Percentiles rank a stretch among this genome's conserved stretches.
These are phyloP conservation scores for Suillia variegata DNA, from an alignment of 2,888 invertebrate genomes.

Conservation along the genomic window DNA sequence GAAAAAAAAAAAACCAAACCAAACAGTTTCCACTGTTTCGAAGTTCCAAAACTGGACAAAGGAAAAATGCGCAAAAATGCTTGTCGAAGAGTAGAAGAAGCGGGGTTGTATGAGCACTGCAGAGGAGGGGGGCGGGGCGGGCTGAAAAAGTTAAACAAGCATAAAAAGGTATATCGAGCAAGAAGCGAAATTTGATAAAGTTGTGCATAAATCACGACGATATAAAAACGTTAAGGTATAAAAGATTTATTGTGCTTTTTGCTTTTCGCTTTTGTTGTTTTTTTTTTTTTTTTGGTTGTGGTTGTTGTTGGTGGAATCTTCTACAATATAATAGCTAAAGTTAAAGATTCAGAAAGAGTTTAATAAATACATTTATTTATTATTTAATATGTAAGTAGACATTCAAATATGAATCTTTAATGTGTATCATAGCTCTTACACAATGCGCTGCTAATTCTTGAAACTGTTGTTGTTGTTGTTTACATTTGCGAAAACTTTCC, in stretches of 20 bases:
- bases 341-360: too few species aligned
- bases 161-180: slow-evolving; percentile 15
- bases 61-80: slow-evolving; percentile 21
- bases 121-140: too few species aligned
- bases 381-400: too few species aligned
- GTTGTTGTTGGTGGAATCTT: not conserved
- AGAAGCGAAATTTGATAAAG: slow-evolving; percentile 47
- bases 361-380: too few species aligned
- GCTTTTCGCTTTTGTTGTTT: slow-evolving; percentile 11
- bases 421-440: too few species aligned
- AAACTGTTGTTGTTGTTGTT: too few species aligned
- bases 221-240: slow-evolving; percentile 53
- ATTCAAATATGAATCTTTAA: too few species aligned
- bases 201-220: slow-evolving; percentile 54
- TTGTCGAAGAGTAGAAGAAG: slow-evolving; percentile 13
- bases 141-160: slow-evolving; percentile 16
- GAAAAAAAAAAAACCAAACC: too few species aligned
- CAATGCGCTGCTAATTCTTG: too few species aligned
- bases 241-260: slow-evolving; percentile 49
- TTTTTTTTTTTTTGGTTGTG: slow-evolving; percentile 11
- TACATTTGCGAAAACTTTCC: not conserved
- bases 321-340: not conserved
- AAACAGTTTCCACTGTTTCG: slow-evolving; percentile 36
- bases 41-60: slow-evolving; percentile 32
- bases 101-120: too few species aligned